Evolutionary conservation across 2,888 invertebrate species (phyloP).

Genomic region (Didymodactylos carnosus): DNA sequence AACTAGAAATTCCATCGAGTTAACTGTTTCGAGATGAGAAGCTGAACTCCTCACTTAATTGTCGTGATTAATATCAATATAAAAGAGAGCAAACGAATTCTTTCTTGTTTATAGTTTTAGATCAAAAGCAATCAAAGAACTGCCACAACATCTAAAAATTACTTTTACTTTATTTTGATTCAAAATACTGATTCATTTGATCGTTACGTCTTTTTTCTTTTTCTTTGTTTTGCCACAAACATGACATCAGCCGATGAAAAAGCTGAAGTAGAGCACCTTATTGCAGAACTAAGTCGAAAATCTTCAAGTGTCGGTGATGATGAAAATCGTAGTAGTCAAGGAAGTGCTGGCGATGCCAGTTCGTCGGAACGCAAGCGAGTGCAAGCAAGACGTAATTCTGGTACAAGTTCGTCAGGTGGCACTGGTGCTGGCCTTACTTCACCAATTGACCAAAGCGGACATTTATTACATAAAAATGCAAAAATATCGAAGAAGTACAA

Average conservation of each 20-base stretch:
- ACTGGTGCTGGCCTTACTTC: not conserved
- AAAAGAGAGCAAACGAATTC: too few species aligned
- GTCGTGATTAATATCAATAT: too few species aligned
- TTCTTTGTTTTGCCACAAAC: too few species aligned
- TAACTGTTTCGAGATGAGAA: too few species aligned
- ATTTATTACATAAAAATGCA: not conserved
- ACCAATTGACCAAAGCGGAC: not conserved
- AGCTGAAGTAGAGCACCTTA: not conserved
- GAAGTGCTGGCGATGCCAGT: not conserved
- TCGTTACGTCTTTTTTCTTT: too few species aligned
- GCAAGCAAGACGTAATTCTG: not conserved
- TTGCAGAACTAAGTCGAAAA: not conserved
- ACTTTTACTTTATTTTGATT: too few species aligned
- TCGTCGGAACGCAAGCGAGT: not conserved
- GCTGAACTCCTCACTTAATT: too few species aligned
- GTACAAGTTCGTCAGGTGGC: not conserved
- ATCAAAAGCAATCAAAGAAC: too few species aligned
- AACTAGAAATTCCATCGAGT: too few species aligned
- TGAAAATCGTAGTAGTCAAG: not conserved
- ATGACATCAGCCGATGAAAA: not conserved
- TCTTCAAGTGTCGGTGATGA: not conserved
- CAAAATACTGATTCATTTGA: too few species aligned
- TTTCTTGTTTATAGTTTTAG: too few species aligned
- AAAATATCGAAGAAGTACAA: not conserved
- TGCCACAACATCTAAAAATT: too few species aligned